Base-by-base conservation (phyloP, 2,888 invertebrate species). In the Venusia cambrica region DNA sequence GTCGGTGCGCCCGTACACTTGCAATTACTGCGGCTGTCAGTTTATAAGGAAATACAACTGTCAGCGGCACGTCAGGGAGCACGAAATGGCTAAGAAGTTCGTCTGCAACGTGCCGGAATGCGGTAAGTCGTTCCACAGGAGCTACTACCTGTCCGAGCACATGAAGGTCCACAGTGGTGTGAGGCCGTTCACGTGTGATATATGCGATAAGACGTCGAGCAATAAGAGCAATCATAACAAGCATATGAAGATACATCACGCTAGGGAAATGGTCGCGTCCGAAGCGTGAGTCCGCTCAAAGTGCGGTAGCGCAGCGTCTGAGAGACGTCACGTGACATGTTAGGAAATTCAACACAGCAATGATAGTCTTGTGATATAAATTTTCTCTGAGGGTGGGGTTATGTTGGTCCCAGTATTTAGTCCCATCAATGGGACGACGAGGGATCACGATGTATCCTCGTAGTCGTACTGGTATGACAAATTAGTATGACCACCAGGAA, bases 211-310 rank as follows among this genome's bases (percentile, higher is more conserved):
- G 79, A 93, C 94, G 4, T 95, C 95, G 25, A 93, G 94, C 54
- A 96, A 96, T 33, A 96, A 96, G 78, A 95, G 95, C 21, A 96
- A 96, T 81, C 96, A 96, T 63, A 95, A 96, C 62, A 96, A 96
- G 73, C 96, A 96, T 73, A 90, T 96, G 38, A 93, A 93, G 79
- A 96, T 96, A 57, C 96, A 96, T 74, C 95, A 96, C 79, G 95
- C 95, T 29, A 87, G 96, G 30, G 96, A 96, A 73, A 94, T 95
- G 16, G 92, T 96, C 48, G 95, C 93, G 51, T 94, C 95, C 4
- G 96, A 96, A 66, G 92, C 92, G 73, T 18, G 12, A 8, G 13
- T 5, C 19, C 27, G 17, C 5, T 20, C 12, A n/a, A n/a, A n/a
- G n/a, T n/a, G n/a, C n/a, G n/a, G n/a, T n/a, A n/a, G n/a, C n/a